Evolutionary conservation across 35 echinoderm and acorn worm genomes (phyloP), one percentile per base, ranked within the genome.

Genomic region (Ophiothrix spiculata): DNA sequence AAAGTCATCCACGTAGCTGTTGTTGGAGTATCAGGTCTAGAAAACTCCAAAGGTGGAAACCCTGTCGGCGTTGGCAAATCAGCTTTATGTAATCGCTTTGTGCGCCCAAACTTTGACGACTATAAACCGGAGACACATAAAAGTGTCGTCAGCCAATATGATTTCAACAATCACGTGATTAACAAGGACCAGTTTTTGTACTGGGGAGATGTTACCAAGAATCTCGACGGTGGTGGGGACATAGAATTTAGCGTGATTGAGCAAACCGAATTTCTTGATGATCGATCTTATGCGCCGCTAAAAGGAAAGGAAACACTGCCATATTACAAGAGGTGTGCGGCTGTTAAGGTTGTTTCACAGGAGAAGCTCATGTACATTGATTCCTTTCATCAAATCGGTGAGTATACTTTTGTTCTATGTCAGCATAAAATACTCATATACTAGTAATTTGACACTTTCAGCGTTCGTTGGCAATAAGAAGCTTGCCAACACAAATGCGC

Each of bases 131-230:
- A 78, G 15, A 28, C 25, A 15, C 96, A 99, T 75, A 99, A 91
- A 40, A 89, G 82, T 0, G 90, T 99, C 32, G 88, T 99, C 39
- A 99, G 96, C 36, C 86, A 94, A 64, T 91, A 86, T 60, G 96
- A 99, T 42, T 99, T 99, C 56, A 93, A 92, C 75, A 87, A 92
- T 28, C 92, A 89, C 2, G 86, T 99, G 39, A 91, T 99, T 31
- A 99, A 99, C 86, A 99, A 93, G 64, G 96, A 99, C 39, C 96
- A 99, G 74, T 99, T 99, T 40, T 34, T 99, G 3, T 99, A 94
- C 84, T 99, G 96, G 96, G 96, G 96, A 0, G 75, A 91, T 77
- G 73, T 76, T 15, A 79, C 75, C 3, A 85, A 80, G 40, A 82
- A 94, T 38, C 49, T 79, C 36, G 81, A 79, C n/a, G 86, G 89